Evolutionary conservation across 2,797 vertebrate species (phyloP), one percentile per base, ranked within the genome.

Genomic region (Gallirallus australis): DNA sequence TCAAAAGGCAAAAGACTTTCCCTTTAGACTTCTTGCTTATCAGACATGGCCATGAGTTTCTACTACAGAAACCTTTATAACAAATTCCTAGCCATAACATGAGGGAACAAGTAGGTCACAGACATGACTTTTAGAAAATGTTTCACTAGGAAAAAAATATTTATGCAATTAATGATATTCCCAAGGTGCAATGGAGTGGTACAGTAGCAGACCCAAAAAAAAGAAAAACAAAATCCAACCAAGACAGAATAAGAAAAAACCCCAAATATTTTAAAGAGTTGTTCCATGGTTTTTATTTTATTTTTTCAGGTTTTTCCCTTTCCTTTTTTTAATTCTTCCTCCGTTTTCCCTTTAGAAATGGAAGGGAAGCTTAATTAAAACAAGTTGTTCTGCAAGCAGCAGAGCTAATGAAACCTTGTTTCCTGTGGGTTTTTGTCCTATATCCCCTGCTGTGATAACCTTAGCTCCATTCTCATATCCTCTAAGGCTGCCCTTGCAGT

Each of bases 321-420:
- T 95, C 73, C 66, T 81, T 82, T 90, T 96, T 88, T 88, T 78
- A 17, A 70, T 82, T 93, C 40, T 95, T 90, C 68, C 66, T 82
- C 54, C 28, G 66, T 94, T 95, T 92, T 96, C 88, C 86, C 56
- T 77, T 91, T 25, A 89, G 90, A 86, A 92, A 92, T 70, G 25
- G 60, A 95, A 89, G 89, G 94, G 75, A 97, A 96, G 83, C 83
- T 92, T 95, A 96, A 96, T 95, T 96, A 96, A 96, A 96, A 93
- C 73, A 94, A 95, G 70, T 95, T 84, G 80, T n/a, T 95, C 88
- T 80, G 39, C 35, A 76, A 90, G 88, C 7, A 64, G 73, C 66
- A 89, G 48, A 92, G 47, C 81, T 93, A 95, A 95, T 80, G 88
- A 95, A 94, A 80, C 54, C 52, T 89, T 80, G 68, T 89, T 97